Evolutionary conservation across 2,888 invertebrate genomes (phyloP).

Genomic region (Miltochrista miniata): DNA sequence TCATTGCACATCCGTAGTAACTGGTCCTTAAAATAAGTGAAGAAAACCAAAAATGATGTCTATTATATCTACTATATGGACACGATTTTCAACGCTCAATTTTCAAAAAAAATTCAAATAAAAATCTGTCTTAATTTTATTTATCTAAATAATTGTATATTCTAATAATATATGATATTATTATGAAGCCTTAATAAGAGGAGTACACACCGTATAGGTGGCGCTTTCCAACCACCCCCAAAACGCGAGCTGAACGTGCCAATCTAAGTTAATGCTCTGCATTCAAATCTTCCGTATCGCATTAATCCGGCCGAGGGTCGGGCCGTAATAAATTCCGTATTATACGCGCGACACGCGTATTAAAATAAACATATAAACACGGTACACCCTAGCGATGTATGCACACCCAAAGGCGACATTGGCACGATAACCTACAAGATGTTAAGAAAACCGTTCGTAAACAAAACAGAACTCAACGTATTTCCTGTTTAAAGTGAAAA

Average conservation of each 20-base stretch:
- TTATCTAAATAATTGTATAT: no score
- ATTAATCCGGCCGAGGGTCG: constrained; percentile 79
- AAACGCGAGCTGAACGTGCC: constrained; percentile 56
- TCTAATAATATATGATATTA: no score
- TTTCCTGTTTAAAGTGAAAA: no score
- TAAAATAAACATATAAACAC: constrained; percentile 84
- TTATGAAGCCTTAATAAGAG: no score
- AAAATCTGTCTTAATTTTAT: not conserved
- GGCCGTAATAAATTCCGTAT: constrained; percentile 82
- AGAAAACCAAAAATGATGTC: constrained; percentile 37
- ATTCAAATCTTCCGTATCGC: constrained; percentile 83
- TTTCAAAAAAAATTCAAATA: no score
- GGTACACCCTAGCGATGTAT: constrained; percentile 69
- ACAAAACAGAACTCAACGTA: no score
- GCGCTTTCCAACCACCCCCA: constrained; percentile 18
- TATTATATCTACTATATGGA: not conserved
- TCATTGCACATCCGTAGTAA: constrained; percentile 75
- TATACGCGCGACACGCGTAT: constrained; percentile 84
- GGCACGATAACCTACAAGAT: constrained; percentile 3
- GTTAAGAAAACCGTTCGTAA: not conserved
- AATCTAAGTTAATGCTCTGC: constrained; percentile 80
- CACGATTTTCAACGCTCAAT: not conserved
- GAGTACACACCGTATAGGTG: constrained; percentile 3
- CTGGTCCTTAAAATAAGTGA: constrained; percentile 67
- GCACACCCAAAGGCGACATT: constrained; percentile 48